These are phyloP conservation scores for Villa cingulata DNA, from an alignment of 2,888 invertebrate species.

Conservation along the genomic window DNA sequence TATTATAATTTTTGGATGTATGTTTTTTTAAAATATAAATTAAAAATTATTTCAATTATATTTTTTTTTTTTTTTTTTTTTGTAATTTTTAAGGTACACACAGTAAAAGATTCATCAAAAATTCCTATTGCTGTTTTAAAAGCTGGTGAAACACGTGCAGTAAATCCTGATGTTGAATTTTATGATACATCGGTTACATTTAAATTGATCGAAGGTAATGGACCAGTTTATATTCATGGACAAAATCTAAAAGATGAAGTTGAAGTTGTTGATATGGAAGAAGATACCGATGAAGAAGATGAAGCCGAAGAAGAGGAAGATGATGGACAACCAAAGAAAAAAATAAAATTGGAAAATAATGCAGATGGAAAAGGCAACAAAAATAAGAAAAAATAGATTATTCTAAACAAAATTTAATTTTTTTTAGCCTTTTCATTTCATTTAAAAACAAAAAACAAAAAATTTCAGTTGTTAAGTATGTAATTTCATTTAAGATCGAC, in stretches of 20 bases:
- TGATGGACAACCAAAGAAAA: constrained; percentile 67
- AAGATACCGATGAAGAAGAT: constrained; percentile 68
- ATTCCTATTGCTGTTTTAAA: constrained; percentile 72
- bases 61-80: not conserved
- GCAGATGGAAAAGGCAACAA: constrained; percentile 57
- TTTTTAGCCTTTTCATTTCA: not conserved
- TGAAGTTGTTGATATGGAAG: constrained; percentile 68
- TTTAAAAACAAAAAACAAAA: not conserved
- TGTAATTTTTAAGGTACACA: constrained; percentile 27
- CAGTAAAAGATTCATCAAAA: constrained; percentile 52
- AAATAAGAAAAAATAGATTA: constrained; percentile 45
- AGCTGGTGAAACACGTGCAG: constrained; percentile 61
- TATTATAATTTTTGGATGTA: too few species aligned
- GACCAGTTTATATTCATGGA: constrained; percentile 74
- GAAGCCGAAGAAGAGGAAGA: constrained; percentile 50
- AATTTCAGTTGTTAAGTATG: not conserved
- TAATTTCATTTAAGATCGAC: too few species aligned
- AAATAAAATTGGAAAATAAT: constrained; percentile 58
- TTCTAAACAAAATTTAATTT: constrained; percentile 12
- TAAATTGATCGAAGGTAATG: constrained; percentile 59
- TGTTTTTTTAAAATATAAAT: too few species aligned
- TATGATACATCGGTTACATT: constrained; percentile 79
- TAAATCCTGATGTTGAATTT: constrained; percentile 69
- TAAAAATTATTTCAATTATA: too few species aligned
- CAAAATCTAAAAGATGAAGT: constrained; percentile 72